Evolutionary conservation across 35 echinoderm and acorn worm genomes (phyloP).

Genomic region (Apostichopus parvimensis): DNA sequence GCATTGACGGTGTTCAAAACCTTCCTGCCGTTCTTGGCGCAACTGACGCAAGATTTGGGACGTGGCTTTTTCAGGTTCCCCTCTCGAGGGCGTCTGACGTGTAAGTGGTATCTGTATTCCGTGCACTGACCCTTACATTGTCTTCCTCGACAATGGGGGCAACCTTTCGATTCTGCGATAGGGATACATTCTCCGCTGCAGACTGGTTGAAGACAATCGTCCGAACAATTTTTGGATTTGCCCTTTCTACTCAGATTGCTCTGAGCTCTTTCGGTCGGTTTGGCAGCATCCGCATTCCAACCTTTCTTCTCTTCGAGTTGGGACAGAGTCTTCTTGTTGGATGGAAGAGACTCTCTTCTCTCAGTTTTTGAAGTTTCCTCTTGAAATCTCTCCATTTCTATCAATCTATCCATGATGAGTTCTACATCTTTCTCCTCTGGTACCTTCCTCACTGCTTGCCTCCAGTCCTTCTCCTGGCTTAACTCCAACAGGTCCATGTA

Average conservation of each 20-base stretch:
- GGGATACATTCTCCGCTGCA: constrained; percentile 85
- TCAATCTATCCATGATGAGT: constrained; percentile 76
- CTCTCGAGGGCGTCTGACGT: constrained; percentile 60
- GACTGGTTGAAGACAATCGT: constrained; percentile 62
- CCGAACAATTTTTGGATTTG: constrained; percentile 74
- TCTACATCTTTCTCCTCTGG: constrained; percentile 70
- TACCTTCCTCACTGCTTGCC: constrained; percentile 58
- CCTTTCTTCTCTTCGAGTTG: constrained; percentile 80
- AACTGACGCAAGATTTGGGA: constrained; percentile 87
- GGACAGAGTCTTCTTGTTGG: constrained; percentile 58
- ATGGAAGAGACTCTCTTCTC: constrained; percentile 49
- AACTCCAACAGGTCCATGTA: constrained; percentile 89
- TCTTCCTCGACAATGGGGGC: constrained; percentile 66
- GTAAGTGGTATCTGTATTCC: constrained; percentile 88
- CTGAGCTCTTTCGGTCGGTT: constrained; percentile 84
- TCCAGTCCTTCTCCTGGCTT: constrained; percentile 84
- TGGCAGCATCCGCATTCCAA: constrained; percentile 78
- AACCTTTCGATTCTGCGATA: constrained; percentile 47
- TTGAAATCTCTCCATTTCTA: constrained; percentile 90
- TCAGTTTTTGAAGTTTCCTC: constrained; percentile 77
- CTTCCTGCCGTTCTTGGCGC: constrained; percentile 44
- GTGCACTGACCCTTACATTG: constrained; percentile 83
- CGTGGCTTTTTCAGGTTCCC: constrained; percentile 39
- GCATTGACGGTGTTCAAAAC: constrained; percentile 63
- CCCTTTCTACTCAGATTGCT: constrained; percentile 62